Percentiles rank a stretch among this genome's conserved stretches.
Conservation (phyloP, 1,140 invertebrate genomes). For the Eumaeus atala region DNA sequence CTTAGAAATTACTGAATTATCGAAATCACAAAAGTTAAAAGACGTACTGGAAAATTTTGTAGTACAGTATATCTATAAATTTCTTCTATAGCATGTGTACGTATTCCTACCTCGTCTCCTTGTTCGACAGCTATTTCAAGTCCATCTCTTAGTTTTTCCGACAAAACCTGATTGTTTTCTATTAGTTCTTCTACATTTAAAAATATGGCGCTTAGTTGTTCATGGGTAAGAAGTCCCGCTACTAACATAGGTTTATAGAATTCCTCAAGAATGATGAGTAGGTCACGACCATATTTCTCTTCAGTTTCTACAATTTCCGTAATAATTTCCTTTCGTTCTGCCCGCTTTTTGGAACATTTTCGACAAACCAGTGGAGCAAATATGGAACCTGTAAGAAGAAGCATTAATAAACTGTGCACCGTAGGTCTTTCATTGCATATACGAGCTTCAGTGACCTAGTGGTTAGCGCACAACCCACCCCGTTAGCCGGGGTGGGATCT, state of each 20-base stretch:
- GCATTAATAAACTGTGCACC: background rate
- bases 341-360: conserved; percentile 89
- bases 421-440: too few relatives aligned
- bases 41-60: too few relatives aligned
- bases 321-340: conserved; percentile 94
- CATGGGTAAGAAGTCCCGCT: conserved; percentile 86
- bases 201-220: conserved; percentile 92
- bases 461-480: too few relatives aligned
- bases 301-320: conserved; percentile 97
- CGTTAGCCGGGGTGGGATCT: too few relatives aligned
- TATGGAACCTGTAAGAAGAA: conserved; percentile 75
- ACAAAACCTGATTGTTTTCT: conserved; percentile 89
- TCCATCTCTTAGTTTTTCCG: conserved; percentile 88
- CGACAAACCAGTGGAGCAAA: conserved; percentile 88
- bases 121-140: conserved; percentile 89
- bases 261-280: conserved; percentile 93
- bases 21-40: too few relatives aligned
- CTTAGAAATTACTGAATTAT: too few relatives aligned
- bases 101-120: conserved; percentile 75
- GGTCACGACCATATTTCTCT: conserved; percentile 93
- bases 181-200: conserved; percentile 94
- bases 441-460: too few relatives aligned
- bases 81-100: too few relatives aligned
- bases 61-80: too few relatives aligned
- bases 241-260: conserved; percentile 95